phyloP scores from a whole-genome alignment of 2,797 vertebrate species.

The Sparidentex hasta region DNA sequence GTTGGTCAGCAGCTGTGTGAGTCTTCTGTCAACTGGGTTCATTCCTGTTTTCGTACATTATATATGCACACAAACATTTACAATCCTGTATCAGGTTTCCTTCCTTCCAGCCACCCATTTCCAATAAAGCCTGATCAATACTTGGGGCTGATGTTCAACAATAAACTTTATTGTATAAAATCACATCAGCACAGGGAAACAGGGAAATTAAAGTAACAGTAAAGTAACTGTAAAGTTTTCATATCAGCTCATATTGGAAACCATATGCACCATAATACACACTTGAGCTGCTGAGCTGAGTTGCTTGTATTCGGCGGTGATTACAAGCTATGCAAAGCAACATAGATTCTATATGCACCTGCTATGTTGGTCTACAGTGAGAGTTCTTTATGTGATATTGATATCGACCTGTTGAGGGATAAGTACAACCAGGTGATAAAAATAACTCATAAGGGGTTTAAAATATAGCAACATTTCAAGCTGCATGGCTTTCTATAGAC shows the following conservation, averaged over 20 bases:
- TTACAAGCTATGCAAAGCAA: not conserved
- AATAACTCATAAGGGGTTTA: not conserved
- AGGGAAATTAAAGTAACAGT: no score
- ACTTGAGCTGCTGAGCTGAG: not conserved
- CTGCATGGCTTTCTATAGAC: not conserved
- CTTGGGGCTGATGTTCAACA: no score
- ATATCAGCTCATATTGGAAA: no score
- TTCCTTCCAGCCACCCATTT: not conserved
- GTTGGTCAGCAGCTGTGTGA: constrained; percentile 57
- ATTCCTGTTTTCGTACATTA: constrained; percentile 36
- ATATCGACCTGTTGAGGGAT: not conserved
- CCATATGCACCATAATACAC: no score
- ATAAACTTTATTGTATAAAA: no score
- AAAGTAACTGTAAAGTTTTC: no score
- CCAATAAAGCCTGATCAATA: not conserved
- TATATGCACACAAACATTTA: constrained; percentile 8
- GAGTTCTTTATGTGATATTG: constrained; percentile 5
- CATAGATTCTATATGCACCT: constrained; percentile 1
- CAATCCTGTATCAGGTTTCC: constrained; percentile 29
- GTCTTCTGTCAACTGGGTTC: constrained; percentile 53
- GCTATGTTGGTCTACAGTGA: not conserved
- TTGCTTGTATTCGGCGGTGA: not conserved
- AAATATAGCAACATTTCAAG: not conserved
- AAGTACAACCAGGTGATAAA: not conserved
- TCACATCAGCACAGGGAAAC: no score